These are phyloP conservation scores for Ailurus styani DNA, from an alignment of 2,113 vertebrate genomes.

Conservation along the genomic window DNA sequence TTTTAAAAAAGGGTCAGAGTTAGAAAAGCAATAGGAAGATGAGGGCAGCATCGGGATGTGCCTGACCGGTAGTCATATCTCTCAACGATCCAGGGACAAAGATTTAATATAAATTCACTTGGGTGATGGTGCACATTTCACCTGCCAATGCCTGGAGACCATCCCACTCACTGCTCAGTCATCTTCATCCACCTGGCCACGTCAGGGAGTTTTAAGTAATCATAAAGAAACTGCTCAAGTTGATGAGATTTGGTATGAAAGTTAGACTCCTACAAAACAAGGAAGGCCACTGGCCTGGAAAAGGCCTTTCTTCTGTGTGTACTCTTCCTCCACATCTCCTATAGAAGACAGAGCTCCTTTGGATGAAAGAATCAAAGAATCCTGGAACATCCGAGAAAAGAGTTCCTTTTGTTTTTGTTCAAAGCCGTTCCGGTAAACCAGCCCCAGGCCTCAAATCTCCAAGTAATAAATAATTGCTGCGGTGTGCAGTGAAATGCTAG, in stretches of 20 bases:
- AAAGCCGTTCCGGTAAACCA: slow-evolving; percentile 55
- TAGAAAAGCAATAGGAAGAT: neutral
- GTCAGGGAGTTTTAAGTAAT: neutral
- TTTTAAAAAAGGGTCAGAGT: neutral
- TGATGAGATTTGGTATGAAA: slow-evolving; percentile 54
- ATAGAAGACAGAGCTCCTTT: slow-evolving; percentile 25
- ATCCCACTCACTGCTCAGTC: neutral
- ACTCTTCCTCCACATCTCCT: neutral
- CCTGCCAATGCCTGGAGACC: neutral
- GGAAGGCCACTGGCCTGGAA: slow-evolving; percentile 44
- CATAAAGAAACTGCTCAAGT: neutral
- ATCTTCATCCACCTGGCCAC: neutral
- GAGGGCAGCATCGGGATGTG: fast-evolving
- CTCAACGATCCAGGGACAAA: neutral
- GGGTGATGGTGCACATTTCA: neutral
- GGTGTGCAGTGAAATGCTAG: slow-evolving; percentile 12
- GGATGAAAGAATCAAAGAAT: slow-evolving; percentile 63
- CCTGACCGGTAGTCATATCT: neutral
- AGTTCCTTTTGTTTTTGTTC: slow-evolving; percentile 69
- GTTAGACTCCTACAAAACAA: slow-evolving; percentile 30
- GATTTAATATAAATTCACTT: neutral
- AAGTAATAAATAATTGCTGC: slow-evolving; percentile 65
- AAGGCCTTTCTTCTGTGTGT: slow-evolving; percentile 15
- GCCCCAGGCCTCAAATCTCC: slow-evolving; percentile 56
- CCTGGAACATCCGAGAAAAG: slow-evolving; percentile 50